Evolutionary conservation across 1,140 invertebrate genomes (phyloP).

Genomic region (Globodera ellingtonae): DNA sequence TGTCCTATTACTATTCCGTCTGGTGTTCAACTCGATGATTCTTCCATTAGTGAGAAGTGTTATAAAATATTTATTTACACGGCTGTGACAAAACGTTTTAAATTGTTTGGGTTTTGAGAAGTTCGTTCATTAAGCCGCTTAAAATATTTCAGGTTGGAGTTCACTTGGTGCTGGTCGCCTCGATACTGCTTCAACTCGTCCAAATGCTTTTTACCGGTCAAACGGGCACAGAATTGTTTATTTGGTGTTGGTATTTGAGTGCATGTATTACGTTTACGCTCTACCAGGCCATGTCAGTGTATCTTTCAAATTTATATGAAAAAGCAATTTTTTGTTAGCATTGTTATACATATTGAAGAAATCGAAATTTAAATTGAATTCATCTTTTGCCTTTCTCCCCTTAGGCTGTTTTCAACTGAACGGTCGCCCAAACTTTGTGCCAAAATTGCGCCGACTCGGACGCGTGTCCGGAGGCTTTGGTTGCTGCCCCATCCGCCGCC

Average conservation of each 20-base stretch:
- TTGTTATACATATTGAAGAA: neutral
- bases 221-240: slow-evolving; percentile 12
- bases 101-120: too few relatives aligned
- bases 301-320: neutral
- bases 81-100: too few relatives aligned
- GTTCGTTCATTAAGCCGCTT: too few relatives aligned
- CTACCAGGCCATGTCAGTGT: slow-evolving; percentile 21
- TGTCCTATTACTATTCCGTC: neutral
- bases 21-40: slow-evolving; percentile 3
- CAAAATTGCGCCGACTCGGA: slow-evolving; percentile 10
- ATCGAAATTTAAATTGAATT: neutral
- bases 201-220: slow-evolving; percentile 11
- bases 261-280: slow-evolving; percentile 24
- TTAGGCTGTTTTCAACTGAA: slow-evolving; percentile 17
- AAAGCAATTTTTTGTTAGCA: too few relatives aligned
- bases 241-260: slow-evolving; percentile 28
- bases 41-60: neutral
- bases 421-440: slow-evolving; percentile 14
- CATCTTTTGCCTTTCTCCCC: neutral
- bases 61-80: neutral
- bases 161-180: slow-evolving; percentile 13
- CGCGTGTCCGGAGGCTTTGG: neutral
- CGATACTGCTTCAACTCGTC: slow-evolving; percentile 21
- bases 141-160: neutral
- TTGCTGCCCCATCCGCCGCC: neutral